These are phyloP conservation scores for Drosophila setosimentum DNA, from an alignment of 2,888 invertebrate species.

Conservation along the genomic window DNA sequence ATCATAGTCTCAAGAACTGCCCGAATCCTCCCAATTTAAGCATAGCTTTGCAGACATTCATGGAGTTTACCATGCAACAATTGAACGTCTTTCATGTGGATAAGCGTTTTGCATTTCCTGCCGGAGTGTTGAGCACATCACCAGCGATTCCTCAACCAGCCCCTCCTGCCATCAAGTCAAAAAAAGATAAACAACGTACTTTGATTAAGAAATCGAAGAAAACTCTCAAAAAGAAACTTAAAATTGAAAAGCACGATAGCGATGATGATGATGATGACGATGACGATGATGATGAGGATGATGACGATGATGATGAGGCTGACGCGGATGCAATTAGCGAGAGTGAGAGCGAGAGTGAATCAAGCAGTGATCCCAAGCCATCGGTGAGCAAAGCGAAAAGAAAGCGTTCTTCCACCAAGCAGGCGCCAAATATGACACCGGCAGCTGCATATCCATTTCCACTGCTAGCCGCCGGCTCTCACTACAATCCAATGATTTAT, in stretches of 20 bases:
- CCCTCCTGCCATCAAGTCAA: slow-evolving; percentile 33
- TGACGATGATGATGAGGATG: slow-evolving; percentile 45
- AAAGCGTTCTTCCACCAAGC: slow-evolving; percentile 60
- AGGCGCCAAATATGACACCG: slow-evolving; percentile 21
- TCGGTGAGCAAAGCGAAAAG: slow-evolving; percentile 52
- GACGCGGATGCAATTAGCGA: slow-evolving; percentile 43
- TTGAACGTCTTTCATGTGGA: slow-evolving; percentile 67
- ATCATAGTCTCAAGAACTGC: slow-evolving; percentile 78
- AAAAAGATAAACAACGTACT: slow-evolving; percentile 52
- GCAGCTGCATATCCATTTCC: slow-evolving; percentile 66
- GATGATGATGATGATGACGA: slow-evolving; percentile 58
- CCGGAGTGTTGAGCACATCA: slow-evolving; percentile 8
- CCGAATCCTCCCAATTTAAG: slow-evolving; percentile 81
- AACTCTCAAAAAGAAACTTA: slow-evolving; percentile 52
- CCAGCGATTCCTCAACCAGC: not conserved
- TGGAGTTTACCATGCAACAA: slow-evolving; percentile 83
- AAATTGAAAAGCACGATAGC: slow-evolving; percentile 34
- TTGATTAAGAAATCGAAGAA: slow-evolving; percentile 54
- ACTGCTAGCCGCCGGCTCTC: slow-evolving; percentile 61
- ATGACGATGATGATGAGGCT: slow-evolving; percentile 36
- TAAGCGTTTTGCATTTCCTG: slow-evolving; percentile 52
- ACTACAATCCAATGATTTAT: slow-evolving; percentile 66
- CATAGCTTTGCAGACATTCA: slow-evolving; percentile 80
- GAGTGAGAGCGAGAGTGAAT: slow-evolving; percentile 44
- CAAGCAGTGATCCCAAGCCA: slow-evolving; percentile 52